Base-by-base conservation (phyloP, 2,797 vertebrate genomes). In the Telmatherina bonti region DNA sequence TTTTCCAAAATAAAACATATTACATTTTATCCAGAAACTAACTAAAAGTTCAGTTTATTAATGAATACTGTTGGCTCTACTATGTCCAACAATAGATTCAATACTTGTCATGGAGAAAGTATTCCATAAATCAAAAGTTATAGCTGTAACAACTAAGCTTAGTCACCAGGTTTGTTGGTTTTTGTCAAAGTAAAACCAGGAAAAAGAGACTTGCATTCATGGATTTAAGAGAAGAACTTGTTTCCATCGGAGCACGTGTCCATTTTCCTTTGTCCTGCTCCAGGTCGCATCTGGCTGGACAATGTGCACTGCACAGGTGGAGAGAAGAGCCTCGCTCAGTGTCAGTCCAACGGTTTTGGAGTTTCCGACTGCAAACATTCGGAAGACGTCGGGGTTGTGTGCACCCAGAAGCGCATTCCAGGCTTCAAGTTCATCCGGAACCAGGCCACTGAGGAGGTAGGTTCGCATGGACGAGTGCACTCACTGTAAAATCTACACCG, bases 341-440 rank as follows among this genome's bases (percentile, higher is more conserved):
- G 98, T 26, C 70, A 83, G 2, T 97, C 96, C 24, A 99, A 99
- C 0, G 98, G 98, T 55, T 95, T 98, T 56, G 98, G 98, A 0
- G 94, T 97, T 9, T 94, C 94, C 0, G 97, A 99, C 95, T 99
- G 98, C 93, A 97, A 96, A 35, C 98, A 99, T 85, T 95, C 93
- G 0, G 98, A 99, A 68, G 98, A 99, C 0, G 98, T 97, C 15
- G 95, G 97, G 0, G 96, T 99, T 60, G 87, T 96, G 41, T 99
- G 98, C 91, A 95, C 90, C 13, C 95, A 96, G 20, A 97, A 94
- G 29, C 96, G 97, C 62, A 96, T 99, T 85, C 94, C 96, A 0
- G 97, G 98, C 60, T 98, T 96, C 94, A 95, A 91, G 84, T 96
- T 96, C 71, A 94, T 96, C 85, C 95, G 89, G 76, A 93, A 92